Conservation (phyloP, 2,113 vertebrate species). For the Macquaria ambigua region DNA sequence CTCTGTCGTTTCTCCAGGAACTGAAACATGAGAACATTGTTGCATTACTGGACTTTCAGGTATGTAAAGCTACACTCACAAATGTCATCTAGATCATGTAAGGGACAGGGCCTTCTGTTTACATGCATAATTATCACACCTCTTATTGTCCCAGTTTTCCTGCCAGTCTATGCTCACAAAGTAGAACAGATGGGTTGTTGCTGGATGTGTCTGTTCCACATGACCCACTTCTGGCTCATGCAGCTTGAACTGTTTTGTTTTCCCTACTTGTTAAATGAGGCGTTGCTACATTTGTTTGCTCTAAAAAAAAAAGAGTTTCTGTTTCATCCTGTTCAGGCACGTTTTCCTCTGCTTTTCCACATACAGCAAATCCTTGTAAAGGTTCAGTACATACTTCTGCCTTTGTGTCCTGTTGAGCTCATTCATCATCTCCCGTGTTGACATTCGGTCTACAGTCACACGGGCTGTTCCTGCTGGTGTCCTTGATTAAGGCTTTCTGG, state of each 20-base stretch:
- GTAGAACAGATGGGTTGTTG: slow-evolving; percentile 46
- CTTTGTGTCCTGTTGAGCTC: slow-evolving; percentile 26
- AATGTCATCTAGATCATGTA: not conserved
- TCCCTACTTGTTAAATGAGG: slow-evolving; percentile 37
- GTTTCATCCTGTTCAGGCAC: not conserved
- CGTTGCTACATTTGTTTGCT: slow-evolving; percentile 22
- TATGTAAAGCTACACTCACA: slow-evolving; percentile 68
- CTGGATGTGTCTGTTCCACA: slow-evolving; percentile 19
- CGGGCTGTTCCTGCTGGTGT: slow-evolving; percentile 10
- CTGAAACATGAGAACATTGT: slow-evolving; percentile 99
- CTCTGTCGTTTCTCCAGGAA: slow-evolving; percentile 86
- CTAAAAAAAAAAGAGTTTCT: not conserved
- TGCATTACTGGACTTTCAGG: slow-evolving; percentile 97
- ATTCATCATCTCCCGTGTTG: slow-evolving; percentile 64
- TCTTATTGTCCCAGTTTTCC: slow-evolving; percentile 16
- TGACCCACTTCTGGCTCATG: slow-evolving; percentile 57
- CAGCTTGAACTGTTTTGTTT: slow-evolving; percentile 21
- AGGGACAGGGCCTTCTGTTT: slow-evolving; percentile 4
- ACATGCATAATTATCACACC: slow-evolving; percentile 9
- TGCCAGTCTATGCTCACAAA: not conserved
- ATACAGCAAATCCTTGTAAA: not conserved
- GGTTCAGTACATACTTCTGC: slow-evolving; percentile 2
- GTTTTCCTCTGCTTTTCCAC: not conserved
- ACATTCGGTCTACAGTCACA: slow-evolving; percentile 52
- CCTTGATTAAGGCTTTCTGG: not conserved